Base-by-base conservation (phyloP, 1,140 invertebrate species). In the Euura saliciscinereae region DNA sequence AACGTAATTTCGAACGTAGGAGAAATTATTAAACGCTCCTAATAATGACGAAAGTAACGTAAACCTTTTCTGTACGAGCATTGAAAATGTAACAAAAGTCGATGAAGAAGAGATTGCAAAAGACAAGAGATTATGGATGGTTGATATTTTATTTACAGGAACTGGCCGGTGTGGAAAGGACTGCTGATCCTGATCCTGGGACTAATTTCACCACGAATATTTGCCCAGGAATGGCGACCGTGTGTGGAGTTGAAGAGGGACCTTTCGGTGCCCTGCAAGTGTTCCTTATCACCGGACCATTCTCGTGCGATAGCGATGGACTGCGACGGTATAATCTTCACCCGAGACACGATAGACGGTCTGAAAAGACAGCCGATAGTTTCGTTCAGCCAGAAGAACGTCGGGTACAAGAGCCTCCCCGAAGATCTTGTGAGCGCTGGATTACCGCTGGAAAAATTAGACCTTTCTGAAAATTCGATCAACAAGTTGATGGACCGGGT, bases 281-380 rank as follows among this genome's bases (percentile, higher is more conserved):
- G 92, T 76, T 65, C 74, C 4, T 13, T 83, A 65, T 78, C 81
- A 0, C 65, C 76, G 10, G 78, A 81, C 11, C 72, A 79, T 45
- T 72, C 75, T 42, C 84, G 84, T 8, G 84, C 88, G 11, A 87
- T 93, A 43, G 84, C 89, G 65, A 90, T 96, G 87, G 91, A 97
- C 82, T 97, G 96, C 82, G 95, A 97, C 85, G 85, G 90, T 28
- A 91, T 95, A 10, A 92, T 95, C n/a, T 96, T 97, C 75, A 88
- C 91, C 28, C 90, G 91, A 10, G 94, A 96, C 77, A 91, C 93
- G 66, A 91, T 94, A 1, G 85, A 92, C 2, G 85, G 93, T 64
- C 93, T 96, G 0, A 92, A 91, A 77, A 92, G 92, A 11, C 92
- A 92, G 10, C 93, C 94, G 6, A 91, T 97, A 65, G 89, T 93